Evolutionary conservation across 1,140 invertebrate species (phyloP).

Genomic region (Magallana ariakensis): DNA sequence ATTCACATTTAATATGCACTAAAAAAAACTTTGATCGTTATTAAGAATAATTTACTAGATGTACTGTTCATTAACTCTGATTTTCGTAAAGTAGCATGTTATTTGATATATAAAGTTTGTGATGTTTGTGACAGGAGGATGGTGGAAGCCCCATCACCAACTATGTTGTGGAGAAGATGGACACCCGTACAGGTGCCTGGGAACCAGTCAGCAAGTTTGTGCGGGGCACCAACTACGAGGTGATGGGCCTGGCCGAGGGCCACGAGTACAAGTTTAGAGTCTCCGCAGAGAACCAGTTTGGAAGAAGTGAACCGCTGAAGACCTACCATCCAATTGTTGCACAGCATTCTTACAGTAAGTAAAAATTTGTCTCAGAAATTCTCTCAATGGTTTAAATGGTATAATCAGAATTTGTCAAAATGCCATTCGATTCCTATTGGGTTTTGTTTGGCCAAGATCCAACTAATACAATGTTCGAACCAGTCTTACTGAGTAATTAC

Average conservation of each 20-base stretch:
- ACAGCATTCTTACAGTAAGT: conserved; percentile 94
- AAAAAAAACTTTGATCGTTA: no score
- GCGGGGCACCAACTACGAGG: conserved; percentile 94
- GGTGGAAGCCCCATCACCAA: conserved; percentile 98
- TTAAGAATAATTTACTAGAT: no score
- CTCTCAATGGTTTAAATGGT: no score
- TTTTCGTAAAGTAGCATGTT: no score
- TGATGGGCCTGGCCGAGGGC: conserved; percentile 96
- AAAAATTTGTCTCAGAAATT: neutral
- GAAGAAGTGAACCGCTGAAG: conserved; percentile 94
- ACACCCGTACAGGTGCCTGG: conserved; percentile 94
- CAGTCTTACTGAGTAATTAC: no score
- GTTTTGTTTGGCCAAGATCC: no score
- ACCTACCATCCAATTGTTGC: conserved; percentile 92
- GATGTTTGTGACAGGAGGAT: conserved; percentile 85
- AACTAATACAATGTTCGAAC: no score
- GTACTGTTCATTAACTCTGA: no score
- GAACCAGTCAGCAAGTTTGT: conserved; percentile 96
- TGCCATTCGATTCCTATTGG: no score
- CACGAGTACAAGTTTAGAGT: conserved; percentile 96
- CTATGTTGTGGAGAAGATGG: conserved; percentile 98
- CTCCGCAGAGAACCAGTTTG: conserved; percentile 98
- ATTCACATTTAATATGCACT: no score
- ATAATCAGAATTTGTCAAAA: no score
- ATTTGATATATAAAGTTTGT: no score